A percentile compares a stretch with the other conserved stretches of the same genome.
Evolutionary conservation across 2,888 invertebrate species (phyloP).

Genomic region (Eupithecia insigniata): DNA sequence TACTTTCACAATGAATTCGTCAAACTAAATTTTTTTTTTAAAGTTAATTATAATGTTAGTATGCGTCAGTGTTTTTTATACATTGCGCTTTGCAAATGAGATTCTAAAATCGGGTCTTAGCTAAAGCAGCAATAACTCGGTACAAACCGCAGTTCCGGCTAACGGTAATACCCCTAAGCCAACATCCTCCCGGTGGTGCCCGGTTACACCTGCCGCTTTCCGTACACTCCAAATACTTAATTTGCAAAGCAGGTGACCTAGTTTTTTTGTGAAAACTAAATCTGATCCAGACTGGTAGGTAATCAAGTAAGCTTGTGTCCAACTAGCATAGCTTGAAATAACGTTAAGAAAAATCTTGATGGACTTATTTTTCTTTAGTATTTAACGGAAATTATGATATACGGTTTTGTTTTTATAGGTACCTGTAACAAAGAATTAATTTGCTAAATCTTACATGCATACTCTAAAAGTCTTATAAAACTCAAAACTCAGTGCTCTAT

Average conservation of each 20-base stretch:
- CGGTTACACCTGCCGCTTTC: slow-evolving; percentile 59
- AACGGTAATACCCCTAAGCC: slow-evolving; percentile 62
- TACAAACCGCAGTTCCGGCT: slow-evolving; percentile 47
- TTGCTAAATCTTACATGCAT: too few relatives aligned
- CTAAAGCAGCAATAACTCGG: slow-evolving; percentile 58
- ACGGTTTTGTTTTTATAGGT: neutral
- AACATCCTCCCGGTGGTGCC: slow-evolving; percentile 52
- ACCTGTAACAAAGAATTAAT: too few relatives aligned
- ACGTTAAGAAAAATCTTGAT: neutral
- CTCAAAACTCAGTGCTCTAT: too few relatives aligned
- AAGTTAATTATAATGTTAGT: too few relatives aligned
- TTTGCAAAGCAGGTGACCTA: slow-evolving; percentile 34
- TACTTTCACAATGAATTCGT: too few relatives aligned
- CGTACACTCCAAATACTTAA: slow-evolving; percentile 47
- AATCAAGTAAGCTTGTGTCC: neutral
- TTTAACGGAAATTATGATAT: neutral
- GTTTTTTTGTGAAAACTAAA: slow-evolving; percentile 45
- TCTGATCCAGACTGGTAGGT: neutral
- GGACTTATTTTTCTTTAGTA: too few relatives aligned
- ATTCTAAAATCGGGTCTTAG: slow-evolving; percentile 54
- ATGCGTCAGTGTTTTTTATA: neutral
- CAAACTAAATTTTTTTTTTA: too few relatives aligned
- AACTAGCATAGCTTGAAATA: neutral
- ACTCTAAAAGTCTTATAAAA: too few relatives aligned
- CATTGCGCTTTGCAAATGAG: slow-evolving; percentile 50